phyloP scores from a whole-genome alignment of 2,888 invertebrate genomes.

The Diaperis boleti region DNA sequence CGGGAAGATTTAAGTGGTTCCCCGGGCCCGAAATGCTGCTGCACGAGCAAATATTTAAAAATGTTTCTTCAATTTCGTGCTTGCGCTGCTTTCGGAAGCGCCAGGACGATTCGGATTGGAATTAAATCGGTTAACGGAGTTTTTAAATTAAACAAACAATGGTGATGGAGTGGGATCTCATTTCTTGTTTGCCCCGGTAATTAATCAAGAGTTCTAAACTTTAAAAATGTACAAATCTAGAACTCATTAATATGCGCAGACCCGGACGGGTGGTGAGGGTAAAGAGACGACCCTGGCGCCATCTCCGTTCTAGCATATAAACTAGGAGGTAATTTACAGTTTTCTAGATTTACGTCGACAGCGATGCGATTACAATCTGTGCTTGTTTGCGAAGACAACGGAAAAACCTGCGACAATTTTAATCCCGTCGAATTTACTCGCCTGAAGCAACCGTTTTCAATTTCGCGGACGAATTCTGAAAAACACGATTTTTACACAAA shows the following conservation, averaged over 20 bases:
- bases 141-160: constrained; percentile 24
- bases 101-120: constrained; percentile 1
- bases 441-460: neutral
- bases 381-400: constrained; percentile 6
- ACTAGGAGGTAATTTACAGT: constrained; percentile 13
- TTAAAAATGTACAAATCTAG: neutral
- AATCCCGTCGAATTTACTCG: constrained; percentile 14
- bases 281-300: neutral
- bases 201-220: constrained; percentile 3
- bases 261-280: neutral
- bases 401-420: constrained; percentile 16
- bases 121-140: constrained; percentile 16
- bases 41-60: constrained; percentile 20
- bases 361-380: constrained; percentile 15
- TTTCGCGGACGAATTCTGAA: constrained; percentile 1
- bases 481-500: neutral
- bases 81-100: neutral
- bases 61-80: constrained; percentile 12
- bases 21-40: constrained; percentile 2
- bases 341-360: constrained; percentile 11
- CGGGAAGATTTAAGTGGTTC: constrained; percentile 21
- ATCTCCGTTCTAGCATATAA: constrained; percentile 2
- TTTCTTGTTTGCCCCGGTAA: constrained; percentile 21
- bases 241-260: constrained; percentile 3
- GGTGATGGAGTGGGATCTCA: neutral